Base-by-base conservation (phyloP, 2,888 invertebrate genomes). In the Ochlodes sylvanus region DNA sequence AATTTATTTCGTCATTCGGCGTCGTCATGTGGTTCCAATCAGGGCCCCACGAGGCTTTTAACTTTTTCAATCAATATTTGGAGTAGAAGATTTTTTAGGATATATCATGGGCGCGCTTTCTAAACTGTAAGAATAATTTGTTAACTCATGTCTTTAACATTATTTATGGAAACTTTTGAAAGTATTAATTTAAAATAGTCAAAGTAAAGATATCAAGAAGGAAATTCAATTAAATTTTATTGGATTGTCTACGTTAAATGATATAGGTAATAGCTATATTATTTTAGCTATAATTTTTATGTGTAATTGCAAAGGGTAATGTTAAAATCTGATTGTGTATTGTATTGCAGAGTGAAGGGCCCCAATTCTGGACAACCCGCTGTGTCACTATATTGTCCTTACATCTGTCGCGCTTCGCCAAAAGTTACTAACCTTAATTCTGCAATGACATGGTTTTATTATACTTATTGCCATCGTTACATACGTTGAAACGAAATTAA, bases 11-110 rank as follows among this genome's bases (percentile, higher is more conserved):
- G 83, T 86, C 85, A 85, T 83, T 88, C 84, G 76, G 76, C 85
- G 82, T 81, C 85, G 90, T 91, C 93, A 93, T 92, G 85, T 93
- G 93, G 88, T 91, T 92, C 87, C 91, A 92, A 93, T 93, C 92
- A 91, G 83, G 76, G 84, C 72, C 74, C 75, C 83, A 77, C 80
- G 79, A 85, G 77, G 85, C 85, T 86, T 89, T 89, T 86, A 85
- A 82, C 79, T 83, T 87, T 89, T 89, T 86, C 75, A 71, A 81
- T 84, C 79, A 78, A 80, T 82, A 81, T 82, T 80, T 79, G 71
- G 74, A 76, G 76, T 77, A 55, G 67, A 54, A 63, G 54, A 57
- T 70, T 69, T 70, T 17, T 61, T 14, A 50, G 38, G 19, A 61
- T 32, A 34, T 10, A 41, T 44, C 44, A 54, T 54, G 10, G 42